These are phyloP conservation scores for Varanus komodoensis DNA, from an alignment of 2,113 vertebrate species.

Conservation along the genomic window DNA sequence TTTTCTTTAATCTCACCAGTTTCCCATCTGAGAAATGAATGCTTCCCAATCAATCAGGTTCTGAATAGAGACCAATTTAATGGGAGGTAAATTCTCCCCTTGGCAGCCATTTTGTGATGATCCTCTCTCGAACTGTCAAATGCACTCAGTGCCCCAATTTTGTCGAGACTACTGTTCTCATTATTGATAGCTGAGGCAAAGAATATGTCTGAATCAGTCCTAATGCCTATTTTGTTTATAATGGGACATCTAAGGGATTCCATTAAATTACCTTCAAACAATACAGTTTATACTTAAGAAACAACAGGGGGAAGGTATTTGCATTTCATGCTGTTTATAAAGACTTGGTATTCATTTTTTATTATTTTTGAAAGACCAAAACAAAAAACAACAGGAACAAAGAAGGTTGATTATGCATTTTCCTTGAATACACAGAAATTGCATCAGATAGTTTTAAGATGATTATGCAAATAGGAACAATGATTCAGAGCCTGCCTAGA, in stretches of 20 bases:
- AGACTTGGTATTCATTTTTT: neutral
- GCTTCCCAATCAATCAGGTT: too few relatives aligned
- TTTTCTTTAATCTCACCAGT: too few relatives aligned
- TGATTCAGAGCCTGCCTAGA: neutral
- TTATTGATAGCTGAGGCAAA: neutral
- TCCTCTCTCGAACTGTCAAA: too few relatives aligned
- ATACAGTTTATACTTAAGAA: neutral
- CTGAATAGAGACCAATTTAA: too few relatives aligned
- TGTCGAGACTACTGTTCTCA: neutral
- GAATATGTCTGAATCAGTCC: neutral
- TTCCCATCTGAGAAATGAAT: too few relatives aligned
- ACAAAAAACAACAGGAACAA: neutral
- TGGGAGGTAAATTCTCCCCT: too few relatives aligned
- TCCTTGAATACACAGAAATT: constrained; percentile 17
- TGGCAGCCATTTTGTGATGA: too few relatives aligned
- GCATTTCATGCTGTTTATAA: constrained; percentile 10
- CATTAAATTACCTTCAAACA: neutral
- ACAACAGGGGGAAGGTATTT: neutral
- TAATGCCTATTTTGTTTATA: neutral
- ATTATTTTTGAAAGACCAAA: neutral
- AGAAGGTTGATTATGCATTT: constrained; percentile 20
- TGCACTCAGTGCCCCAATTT: too few relatives aligned
- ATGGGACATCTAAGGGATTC: neutral
- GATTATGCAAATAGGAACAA: constrained; percentile 22
- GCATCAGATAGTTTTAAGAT: constrained; percentile 16